Evolutionary conservation across 1,140 invertebrate genomes (phyloP).

Genomic region (Oreohelix idahoensis): DNA sequence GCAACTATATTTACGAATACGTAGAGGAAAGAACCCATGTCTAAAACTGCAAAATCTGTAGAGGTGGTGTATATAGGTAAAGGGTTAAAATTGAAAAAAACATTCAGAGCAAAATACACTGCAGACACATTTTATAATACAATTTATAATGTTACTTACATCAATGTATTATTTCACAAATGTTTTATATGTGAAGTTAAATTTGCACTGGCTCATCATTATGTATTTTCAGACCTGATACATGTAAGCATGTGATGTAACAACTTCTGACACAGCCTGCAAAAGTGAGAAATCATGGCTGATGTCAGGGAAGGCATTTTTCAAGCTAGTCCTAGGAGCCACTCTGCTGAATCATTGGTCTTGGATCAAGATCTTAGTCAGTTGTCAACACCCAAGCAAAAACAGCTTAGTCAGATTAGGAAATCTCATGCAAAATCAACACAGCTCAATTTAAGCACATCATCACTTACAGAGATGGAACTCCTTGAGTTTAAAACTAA

Average conservation of each 20-base stretch:
- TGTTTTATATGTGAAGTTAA: not conserved
- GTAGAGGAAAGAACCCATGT: too few relatives aligned
- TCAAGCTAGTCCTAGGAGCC: slow-evolving; percentile 49
- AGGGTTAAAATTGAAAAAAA: too few relatives aligned
- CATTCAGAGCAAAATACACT: too few relatives aligned
- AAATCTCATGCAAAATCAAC: slow-evolving; percentile 46
- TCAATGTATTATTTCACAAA: too few relatives aligned
- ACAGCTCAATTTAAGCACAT: slow-evolving; percentile 45
- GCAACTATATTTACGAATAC: too few relatives aligned
- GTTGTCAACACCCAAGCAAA: slow-evolving; percentile 45
- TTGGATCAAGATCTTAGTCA: slow-evolving; percentile 56
- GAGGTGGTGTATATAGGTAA: too few relatives aligned
- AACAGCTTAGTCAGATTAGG: slow-evolving; percentile 41
- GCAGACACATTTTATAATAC: too few relatives aligned
- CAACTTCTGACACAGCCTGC: slow-evolving; percentile 18
- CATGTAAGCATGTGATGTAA: not conserved
- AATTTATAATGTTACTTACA: too few relatives aligned
- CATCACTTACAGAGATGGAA: slow-evolving; percentile 15
- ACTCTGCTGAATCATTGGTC: slow-evolving; percentile 58
- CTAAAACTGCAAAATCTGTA: too few relatives aligned
- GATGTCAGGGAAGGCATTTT: slow-evolving; percentile 47
- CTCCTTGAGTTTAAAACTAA: slow-evolving; percentile 33
- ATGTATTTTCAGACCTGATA: not conserved
- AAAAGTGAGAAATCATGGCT: slow-evolving; percentile 44
- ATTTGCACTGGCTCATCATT: too few relatives aligned